phyloP scores from a whole-genome alignment of 1,140 invertebrate species.

The Danaus plexippus region DNA sequence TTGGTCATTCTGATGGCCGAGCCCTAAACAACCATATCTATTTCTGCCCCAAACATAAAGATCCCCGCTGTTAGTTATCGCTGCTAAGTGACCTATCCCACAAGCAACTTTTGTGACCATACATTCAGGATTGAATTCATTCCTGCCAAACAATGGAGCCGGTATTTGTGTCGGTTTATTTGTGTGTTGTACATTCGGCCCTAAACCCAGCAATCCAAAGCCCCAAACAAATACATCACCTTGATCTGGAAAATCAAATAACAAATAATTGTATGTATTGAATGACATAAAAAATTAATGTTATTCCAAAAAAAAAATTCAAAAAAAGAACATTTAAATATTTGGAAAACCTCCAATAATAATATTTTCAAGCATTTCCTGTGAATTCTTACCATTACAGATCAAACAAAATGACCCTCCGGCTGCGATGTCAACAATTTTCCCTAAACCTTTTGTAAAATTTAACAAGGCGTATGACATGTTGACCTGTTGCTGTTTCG shows the following conservation, averaged over 20 bases:
- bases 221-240: slow-evolving; percentile 94
- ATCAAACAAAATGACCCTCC: slow-evolving; percentile 91
- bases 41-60: slow-evolving; percentile 94
- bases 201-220: slow-evolving; percentile 90
- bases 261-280: neutral
- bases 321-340: too few relatives aligned
- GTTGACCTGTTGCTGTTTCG: slow-evolving; percentile 75
- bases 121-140: slow-evolving; percentile 82
- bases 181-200: slow-evolving; percentile 81
- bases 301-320: neutral
- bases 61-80: slow-evolving; percentile 84
- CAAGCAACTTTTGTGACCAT: slow-evolving; percentile 78
- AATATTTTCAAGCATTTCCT: too few relatives aligned
- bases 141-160: slow-evolving; percentile 85
- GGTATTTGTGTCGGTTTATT: slow-evolving; percentile 81
- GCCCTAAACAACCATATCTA: slow-evolving; percentile 84
- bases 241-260: slow-evolving; percentile 72
- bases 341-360: too few relatives aligned
- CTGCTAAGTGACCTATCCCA: slow-evolving; percentile 86
- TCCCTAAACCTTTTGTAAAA: slow-evolving; percentile 77
- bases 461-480: slow-evolving; percentile 78
- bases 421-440: slow-evolving; percentile 85
- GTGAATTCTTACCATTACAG: slow-evolving; percentile 77
- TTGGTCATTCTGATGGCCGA: slow-evolving; percentile 85
- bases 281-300: slow-evolving; percentile 1